Percentiles rank a stretch among this genome's conserved stretches.
These are phyloP conservation scores for Helarctos malayanus DNA, from an alignment of 2,797 vertebrate genomes.

Conservation along the genomic window DNA sequence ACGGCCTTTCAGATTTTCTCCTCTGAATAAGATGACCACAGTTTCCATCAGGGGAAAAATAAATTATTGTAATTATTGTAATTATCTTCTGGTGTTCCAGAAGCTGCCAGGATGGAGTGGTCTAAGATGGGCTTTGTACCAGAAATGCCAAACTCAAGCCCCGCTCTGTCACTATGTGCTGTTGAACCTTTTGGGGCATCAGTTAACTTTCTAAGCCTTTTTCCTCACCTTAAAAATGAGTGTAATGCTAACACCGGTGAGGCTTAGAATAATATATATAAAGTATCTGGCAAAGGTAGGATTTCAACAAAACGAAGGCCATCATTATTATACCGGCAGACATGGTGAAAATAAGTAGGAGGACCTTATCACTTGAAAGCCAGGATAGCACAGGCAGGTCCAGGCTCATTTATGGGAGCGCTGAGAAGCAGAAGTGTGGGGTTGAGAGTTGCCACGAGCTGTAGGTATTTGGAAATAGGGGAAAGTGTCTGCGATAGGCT, in stretches of 20 bases:
- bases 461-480: neutral
- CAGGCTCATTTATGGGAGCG: neutral
- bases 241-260: neutral
- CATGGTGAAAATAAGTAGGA: neutral
- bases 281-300: neutral
- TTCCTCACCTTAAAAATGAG: neutral
- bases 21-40: neutral
- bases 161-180: neutral
- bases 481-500: neutral
- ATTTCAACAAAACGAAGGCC: neutral
- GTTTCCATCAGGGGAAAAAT: neutral
- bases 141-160: neutral
- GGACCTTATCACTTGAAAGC: rapidly evolving
- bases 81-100: neutral
- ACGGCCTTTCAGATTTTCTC: neutral
- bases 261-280: neutral
- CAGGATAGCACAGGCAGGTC: neutral
- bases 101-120: neutral
- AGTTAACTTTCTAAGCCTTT: neutral
- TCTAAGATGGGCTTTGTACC: neutral
- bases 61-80: neutral
- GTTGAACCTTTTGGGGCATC: neutral
- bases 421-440: rapidly evolving
- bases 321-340: neutral
- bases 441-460: neutral